Percentiles rank a stretch among this genome's conserved stretches.
These are phyloP conservation scores for Nymphalis c-album DNA, from an alignment of 2,888 invertebrate species.

Conservation along the genomic window DNA sequence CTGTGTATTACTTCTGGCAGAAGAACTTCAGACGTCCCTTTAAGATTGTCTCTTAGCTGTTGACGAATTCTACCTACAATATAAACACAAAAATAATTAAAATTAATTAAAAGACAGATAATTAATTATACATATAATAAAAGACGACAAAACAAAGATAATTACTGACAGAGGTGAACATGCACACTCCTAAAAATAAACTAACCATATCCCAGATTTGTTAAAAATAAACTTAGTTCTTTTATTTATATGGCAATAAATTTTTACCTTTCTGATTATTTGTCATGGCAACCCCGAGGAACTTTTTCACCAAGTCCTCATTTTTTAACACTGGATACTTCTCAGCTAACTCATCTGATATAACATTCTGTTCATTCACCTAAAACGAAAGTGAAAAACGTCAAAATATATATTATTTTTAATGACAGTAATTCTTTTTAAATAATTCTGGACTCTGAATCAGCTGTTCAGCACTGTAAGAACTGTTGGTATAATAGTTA, in stretches of 20 bases:
- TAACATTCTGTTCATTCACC: background rate
- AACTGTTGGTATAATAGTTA: too few relatives aligned
- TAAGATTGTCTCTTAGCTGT: constrained; percentile 55
- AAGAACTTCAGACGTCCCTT: constrained; percentile 54
- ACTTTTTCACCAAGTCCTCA: constrained; percentile 53
- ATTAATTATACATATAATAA: too few relatives aligned
- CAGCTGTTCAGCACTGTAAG: too few relatives aligned
- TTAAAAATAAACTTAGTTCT: background rate
- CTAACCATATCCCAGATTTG: too few relatives aligned
- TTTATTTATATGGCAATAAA: background rate
- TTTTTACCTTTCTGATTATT: constrained; percentile 73
- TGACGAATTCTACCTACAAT: constrained; percentile 67
- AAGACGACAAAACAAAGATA: too few relatives aligned
- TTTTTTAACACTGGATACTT: constrained; percentile 62
- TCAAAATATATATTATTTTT: too few relatives aligned
- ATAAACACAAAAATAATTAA: background rate
- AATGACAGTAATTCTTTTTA: too few relatives aligned
- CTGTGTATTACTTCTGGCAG: constrained; percentile 65
- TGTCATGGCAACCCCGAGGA: constrained; percentile 56
- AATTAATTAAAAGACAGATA: too few relatives aligned
- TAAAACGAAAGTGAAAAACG: constrained; percentile 1
- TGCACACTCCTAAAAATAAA: too few relatives aligned
- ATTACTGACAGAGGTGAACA: background rate
- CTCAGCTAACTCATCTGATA: constrained; percentile 40
- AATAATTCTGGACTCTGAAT: too few relatives aligned